phyloP scores from a whole-genome alignment of 1,140 invertebrate genomes.

The Homalodisca vitripennis region DNA sequence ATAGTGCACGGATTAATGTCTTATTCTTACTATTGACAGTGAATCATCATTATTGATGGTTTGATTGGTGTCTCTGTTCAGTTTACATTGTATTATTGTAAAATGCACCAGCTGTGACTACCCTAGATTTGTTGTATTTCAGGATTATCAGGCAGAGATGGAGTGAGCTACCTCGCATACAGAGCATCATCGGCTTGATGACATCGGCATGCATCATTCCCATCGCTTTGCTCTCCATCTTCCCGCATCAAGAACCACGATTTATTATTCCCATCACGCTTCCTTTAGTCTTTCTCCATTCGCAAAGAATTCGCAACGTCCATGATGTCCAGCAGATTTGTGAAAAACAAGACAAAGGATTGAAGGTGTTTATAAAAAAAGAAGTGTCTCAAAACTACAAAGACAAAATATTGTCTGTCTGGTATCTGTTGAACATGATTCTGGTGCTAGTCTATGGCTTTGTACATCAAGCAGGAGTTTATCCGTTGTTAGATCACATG shows the following conservation, averaged over 20 bases:
- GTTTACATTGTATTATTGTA: too few relatives aligned
- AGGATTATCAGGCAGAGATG: constrained; percentile 63
- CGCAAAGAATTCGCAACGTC: constrained; percentile 43
- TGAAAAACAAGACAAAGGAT: constrained; percentile 34
- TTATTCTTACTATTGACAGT: too few relatives aligned
- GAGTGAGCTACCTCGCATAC: constrained; percentile 66
- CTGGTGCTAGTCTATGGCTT: constrained; percentile 80
- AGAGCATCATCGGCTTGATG: constrained; percentile 74
- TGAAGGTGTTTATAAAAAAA: constrained; percentile 35
- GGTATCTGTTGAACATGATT: constrained; percentile 70
- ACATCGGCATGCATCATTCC: constrained; percentile 71
- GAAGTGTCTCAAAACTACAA: constrained; percentile 34
- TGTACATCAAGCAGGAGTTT: constrained; percentile 52
- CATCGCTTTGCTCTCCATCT: constrained; percentile 69
- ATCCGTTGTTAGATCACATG: constrained; percentile 63
- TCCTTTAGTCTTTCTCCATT: constrained; percentile 72
- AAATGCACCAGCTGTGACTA: too few relatives aligned
- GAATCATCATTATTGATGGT: too few relatives aligned
- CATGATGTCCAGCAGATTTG: constrained; percentile 31
- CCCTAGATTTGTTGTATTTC: constrained; percentile 41
- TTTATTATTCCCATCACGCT: constrained; percentile 84
- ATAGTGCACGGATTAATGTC: too few relatives aligned
- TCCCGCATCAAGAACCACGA: constrained; percentile 90
- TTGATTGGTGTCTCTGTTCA: too few relatives aligned
- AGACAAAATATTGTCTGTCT: constrained; percentile 54